Evolutionary conservation across 2,113 vertebrate species (phyloP).

Genomic region (Amphiprion percula): DNA sequence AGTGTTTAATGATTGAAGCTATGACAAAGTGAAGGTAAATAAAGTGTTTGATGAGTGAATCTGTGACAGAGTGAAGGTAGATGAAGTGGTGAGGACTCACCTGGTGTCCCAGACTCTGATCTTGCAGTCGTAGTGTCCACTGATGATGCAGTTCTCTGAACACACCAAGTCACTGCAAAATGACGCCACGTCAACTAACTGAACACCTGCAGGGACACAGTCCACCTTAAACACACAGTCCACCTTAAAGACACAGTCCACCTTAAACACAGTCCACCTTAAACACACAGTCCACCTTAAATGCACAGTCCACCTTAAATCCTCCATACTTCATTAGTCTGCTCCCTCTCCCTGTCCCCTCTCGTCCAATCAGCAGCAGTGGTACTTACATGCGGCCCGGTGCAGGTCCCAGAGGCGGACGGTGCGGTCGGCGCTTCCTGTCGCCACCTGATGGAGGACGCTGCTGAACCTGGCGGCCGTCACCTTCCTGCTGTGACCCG

Average conservation of each 20-base stretch:
- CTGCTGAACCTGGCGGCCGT: conserved; percentile 89
- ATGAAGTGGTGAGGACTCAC: conserved; percentile 62
- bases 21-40: too few species aligned
- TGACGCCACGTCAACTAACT: conserved; percentile 83
- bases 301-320: neutral
- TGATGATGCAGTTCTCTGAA: conserved; percentile 87
- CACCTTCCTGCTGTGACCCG: conserved; percentile 92
- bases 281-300: neutral
- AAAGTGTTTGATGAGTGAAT: too few species aligned
- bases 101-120: conserved; percentile 93
- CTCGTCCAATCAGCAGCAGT: neutral
- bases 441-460: conserved; percentile 85
- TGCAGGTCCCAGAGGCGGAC: conserved; percentile 91
- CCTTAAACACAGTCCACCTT: neutral
- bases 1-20: too few species aligned
- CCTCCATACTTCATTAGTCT: neutral
- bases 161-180: conserved; percentile 92
- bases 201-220: conserved; percentile 79
- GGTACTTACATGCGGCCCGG: conserved; percentile 86
- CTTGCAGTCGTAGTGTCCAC: conserved; percentile 89
- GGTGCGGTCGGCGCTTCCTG: conserved; percentile 89
- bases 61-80: too few species aligned
- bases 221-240: neutral
- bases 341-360: neutral
- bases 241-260: neutral